These are phyloP conservation scores for Epistrophe grossulariae DNA, from an alignment of 2,888 invertebrate species.

Conservation along the genomic window DNA sequence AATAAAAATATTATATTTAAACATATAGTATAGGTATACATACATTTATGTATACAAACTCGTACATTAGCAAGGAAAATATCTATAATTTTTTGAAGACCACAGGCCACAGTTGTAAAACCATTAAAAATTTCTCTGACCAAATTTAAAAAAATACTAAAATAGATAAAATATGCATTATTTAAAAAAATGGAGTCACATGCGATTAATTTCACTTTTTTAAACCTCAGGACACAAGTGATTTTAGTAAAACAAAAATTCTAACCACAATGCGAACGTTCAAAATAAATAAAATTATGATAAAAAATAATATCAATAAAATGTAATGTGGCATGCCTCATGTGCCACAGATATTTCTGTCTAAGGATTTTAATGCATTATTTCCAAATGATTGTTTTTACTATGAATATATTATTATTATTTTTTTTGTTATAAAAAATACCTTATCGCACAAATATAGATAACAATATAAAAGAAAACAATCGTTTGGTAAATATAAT, in stretches of 20 bases:
- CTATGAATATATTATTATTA: background rate
- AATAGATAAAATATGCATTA: background rate
- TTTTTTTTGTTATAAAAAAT: background rate
- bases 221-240: background rate
- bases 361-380: background rate
- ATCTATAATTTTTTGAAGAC: background rate
- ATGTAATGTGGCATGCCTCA: background rate
- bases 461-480: background rate
- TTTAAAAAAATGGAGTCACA: background rate
- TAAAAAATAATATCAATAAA: background rate
- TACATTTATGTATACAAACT: no score
- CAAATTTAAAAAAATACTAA: background rate
- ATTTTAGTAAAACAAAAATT: background rate
- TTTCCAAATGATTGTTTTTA: slow-evolving; percentile 3
- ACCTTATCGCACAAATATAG: background rate
- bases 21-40: no score
- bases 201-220: slow-evolving; percentile 19
- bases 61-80: background rate
- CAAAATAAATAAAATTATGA: background rate
- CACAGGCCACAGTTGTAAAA: background rate
- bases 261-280: background rate
- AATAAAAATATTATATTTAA: no score
- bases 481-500: background rate
- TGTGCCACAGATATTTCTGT: background rate
- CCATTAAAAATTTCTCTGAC: background rate